phyloP scores from a whole-genome alignment of 2,797 vertebrate genomes.

The Diplodus sargus region DNA sequence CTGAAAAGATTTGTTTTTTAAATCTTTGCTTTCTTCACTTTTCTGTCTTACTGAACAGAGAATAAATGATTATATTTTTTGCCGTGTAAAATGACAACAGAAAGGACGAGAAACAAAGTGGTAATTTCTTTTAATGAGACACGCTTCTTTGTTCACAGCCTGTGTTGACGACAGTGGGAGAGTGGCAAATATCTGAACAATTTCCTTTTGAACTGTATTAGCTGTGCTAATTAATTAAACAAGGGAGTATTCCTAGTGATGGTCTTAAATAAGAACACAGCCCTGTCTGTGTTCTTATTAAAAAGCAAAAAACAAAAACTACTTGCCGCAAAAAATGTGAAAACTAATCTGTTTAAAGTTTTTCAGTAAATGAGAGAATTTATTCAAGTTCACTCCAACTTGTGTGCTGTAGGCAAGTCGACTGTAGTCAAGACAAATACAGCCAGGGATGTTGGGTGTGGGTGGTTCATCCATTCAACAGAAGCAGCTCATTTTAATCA shows the following conservation, averaged over 20 bases:
- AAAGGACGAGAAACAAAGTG: slow-evolving; percentile 18
- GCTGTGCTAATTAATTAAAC: slow-evolving; percentile 57
- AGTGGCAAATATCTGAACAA: slow-evolving; percentile 40
- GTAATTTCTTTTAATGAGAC: background rate
- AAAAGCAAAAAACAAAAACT: slow-evolving; percentile 7
- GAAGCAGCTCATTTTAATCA: slow-evolving; percentile 51
- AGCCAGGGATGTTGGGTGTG: slow-evolving; percentile 33
- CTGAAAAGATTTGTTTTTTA: background rate
- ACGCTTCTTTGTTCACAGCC: slow-evolving; percentile 37
- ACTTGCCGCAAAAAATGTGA: slow-evolving; percentile 17
- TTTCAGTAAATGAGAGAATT: slow-evolving; percentile 24
- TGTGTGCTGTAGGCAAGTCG: background rate
- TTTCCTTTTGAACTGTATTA: slow-evolving; percentile 55
- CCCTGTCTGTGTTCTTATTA: background rate
- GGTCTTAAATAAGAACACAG: slow-evolving; percentile 38
- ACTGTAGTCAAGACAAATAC: slow-evolving; percentile 17
- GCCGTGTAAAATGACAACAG: background rate
- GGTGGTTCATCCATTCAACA: slow-evolving; percentile 53
- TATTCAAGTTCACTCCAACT: slow-evolving; percentile 14
- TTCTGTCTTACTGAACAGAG: background rate
- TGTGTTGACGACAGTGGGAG: slow-evolving; percentile 29
- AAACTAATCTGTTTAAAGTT: slow-evolving; percentile 42
- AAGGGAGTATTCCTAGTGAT: slow-evolving; percentile 25
- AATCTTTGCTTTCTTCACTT: no score
- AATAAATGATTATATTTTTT: background rate